phyloP scores from a whole-genome alignment of 2,113 vertebrate species.

The Nothobranchius furzeri region DNA sequence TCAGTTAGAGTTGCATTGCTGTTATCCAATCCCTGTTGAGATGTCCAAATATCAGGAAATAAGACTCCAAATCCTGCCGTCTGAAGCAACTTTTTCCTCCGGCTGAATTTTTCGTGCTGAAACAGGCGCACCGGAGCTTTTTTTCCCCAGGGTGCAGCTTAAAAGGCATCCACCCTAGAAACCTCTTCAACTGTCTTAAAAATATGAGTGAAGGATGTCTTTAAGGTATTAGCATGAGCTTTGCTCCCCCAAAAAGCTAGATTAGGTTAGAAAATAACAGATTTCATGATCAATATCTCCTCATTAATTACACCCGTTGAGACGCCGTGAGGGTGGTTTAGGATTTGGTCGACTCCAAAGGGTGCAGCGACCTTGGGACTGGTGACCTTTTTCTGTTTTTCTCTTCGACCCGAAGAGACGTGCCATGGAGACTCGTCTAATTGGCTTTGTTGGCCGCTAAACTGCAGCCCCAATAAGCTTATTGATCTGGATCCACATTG shows the following conservation, averaged over 20 bases:
- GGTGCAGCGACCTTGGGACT: slow-evolving; percentile 64
- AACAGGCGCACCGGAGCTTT: too few relatives aligned
- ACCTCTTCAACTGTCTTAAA: too few relatives aligned
- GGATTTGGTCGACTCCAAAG: slow-evolving; percentile 8
- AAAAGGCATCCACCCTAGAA: too few relatives aligned
- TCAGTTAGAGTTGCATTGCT: too few relatives aligned
- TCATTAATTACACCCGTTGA: neutral
- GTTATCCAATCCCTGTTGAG: too few relatives aligned
- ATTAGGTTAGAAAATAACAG: slow-evolving; percentile 36
- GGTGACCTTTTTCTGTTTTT: slow-evolving; percentile 54
- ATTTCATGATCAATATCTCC: slow-evolving; percentile 56
- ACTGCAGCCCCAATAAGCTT: slow-evolving; percentile 71
- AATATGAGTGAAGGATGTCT: too few relatives aligned
- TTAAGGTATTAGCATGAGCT: neutral
- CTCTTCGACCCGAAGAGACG: slow-evolving; percentile 48
- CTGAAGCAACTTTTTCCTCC: too few relatives aligned
- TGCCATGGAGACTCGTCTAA: slow-evolving; percentile 61
- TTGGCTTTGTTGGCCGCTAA: slow-evolving; percentile 72
- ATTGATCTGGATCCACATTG: slow-evolving; percentile 72
- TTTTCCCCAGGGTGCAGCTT: too few relatives aligned
- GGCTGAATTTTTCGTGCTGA: too few relatives aligned
- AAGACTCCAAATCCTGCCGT: too few relatives aligned
- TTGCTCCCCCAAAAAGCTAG: slow-evolving; percentile 19
- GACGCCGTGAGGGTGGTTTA: too few relatives aligned
- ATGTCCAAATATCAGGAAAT: too few relatives aligned